A percentile compares a stretch with the other conserved stretches of the same genome.
phyloP scores from a whole-genome alignment of 2,113 vertebrate species.

The Paedocypris sp. region DNA sequence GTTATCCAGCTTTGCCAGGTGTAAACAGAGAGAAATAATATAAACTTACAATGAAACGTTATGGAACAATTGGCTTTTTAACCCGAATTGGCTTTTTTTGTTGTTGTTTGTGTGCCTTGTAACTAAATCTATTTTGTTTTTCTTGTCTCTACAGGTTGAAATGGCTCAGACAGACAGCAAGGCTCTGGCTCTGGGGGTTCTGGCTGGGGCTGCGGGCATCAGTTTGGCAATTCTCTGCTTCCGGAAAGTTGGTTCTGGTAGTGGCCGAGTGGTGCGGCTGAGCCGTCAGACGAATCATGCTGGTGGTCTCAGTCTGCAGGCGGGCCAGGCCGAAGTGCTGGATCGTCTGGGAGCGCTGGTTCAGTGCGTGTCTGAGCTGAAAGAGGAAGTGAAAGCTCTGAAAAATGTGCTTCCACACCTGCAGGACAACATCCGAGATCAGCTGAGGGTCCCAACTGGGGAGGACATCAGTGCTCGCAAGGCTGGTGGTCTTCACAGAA shows the following conservation, averaged over 20 bases:
- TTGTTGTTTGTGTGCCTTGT: too few species aligned
- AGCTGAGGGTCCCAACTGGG: constrained; percentile 51
- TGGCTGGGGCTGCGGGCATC: constrained; percentile 80
- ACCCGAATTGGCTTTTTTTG: too few species aligned
- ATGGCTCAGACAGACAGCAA: constrained; percentile 75
- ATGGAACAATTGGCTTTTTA: too few species aligned
- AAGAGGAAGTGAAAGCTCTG: constrained; percentile 75
- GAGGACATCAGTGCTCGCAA: constrained; percentile 42
- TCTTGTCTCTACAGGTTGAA: constrained; percentile 37
- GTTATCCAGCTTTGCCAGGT: too few species aligned
- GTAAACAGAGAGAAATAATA: too few species aligned
- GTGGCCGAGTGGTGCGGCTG: constrained; percentile 11
- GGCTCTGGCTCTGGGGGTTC: constrained; percentile 68
- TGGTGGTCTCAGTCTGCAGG: constrained; percentile 33
- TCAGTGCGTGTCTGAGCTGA: constrained; percentile 77
- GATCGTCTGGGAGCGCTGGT: constrained; percentile 77
- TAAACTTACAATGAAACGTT: too few species aligned
- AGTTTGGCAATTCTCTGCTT: constrained; percentile 70
- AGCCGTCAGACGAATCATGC: constrained; percentile 31
- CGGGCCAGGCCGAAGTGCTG: constrained; percentile 72
- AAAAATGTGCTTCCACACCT: constrained; percentile 75
- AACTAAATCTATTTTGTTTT: neutral
- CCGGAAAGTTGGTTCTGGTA: constrained; percentile 42
- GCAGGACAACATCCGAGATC: constrained; percentile 70
- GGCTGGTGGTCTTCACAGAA: constrained; percentile 64